A percentile compares a stretch with the other conserved stretches of the same genome.
phyloP scores from a whole-genome alignment of 2,113 vertebrate species.

The Apistogramma diplotaenia region DNA sequence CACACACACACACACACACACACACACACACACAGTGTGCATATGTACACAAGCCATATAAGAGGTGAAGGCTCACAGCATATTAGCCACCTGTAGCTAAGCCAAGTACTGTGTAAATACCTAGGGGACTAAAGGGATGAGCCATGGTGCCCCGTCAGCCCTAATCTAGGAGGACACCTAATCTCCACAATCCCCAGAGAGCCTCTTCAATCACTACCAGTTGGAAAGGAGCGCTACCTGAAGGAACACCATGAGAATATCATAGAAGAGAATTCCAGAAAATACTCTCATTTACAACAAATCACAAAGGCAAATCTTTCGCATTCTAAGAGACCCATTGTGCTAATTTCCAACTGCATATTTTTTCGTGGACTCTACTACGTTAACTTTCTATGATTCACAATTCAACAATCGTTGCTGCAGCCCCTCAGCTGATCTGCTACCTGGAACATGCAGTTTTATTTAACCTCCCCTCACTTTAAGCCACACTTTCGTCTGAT shows the following conservation, averaged over 20 bases:
- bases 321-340: neutral
- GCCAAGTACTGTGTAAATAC: conserved; percentile 68
- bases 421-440: neutral
- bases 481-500: neutral
- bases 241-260: conserved; percentile 12
- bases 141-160: conserved; percentile 49
- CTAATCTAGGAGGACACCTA: conserved; percentile 66
- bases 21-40: neutral
- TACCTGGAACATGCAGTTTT: neutral
- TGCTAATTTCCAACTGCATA: neutral
- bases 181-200: conserved; percentile 62
- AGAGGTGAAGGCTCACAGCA: conserved; percentile 26
- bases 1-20: neutral
- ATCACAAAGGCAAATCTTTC: neutral
- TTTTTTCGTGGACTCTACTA: neutral
- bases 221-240: conserved; percentile 38
- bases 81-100: conserved; percentile 70
- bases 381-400: neutral
- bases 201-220: conserved; percentile 49
- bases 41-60: conserved; percentile 41
- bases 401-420: neutral
- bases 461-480: neutral
- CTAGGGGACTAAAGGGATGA: conserved; percentile 60
- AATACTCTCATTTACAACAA: neutral
- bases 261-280: neutral